Evolutionary conservation across 2,888 invertebrate species (phyloP).

Genomic region (Peribatodes rhomboidaria): DNA sequence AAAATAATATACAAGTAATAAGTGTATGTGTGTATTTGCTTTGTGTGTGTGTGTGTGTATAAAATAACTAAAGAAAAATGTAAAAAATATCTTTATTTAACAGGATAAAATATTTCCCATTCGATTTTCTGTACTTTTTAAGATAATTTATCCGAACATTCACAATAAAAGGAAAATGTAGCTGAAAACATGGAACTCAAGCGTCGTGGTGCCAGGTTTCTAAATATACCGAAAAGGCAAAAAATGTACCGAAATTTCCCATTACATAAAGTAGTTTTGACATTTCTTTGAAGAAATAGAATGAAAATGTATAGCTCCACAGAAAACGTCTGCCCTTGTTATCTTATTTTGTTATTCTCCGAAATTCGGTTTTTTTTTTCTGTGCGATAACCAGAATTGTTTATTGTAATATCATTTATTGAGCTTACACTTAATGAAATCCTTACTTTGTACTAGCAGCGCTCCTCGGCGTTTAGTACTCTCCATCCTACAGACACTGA

Average conservation of each 20-base stretch:
- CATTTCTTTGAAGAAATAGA: constrained; percentile 37
- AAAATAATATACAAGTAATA: too few relatives aligned
- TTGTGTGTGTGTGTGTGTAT: too few relatives aligned
- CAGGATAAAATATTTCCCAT: too few relatives aligned
- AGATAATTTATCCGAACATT: background rate
- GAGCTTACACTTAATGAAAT: background rate
- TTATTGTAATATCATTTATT: background rate
- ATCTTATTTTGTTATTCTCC: constrained; percentile 42
- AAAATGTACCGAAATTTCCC: constrained; percentile 22
- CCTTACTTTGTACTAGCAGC: background rate
- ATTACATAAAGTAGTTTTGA: constrained; percentile 33
- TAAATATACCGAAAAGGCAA: constrained; percentile 21
- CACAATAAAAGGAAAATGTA: constrained; percentile 1
- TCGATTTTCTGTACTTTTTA: background rate
- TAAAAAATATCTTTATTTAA: too few relatives aligned
- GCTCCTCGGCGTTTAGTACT: too few relatives aligned
- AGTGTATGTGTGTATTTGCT: too few relatives aligned
- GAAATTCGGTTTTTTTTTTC: constrained; percentile 47
- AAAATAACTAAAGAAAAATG: background rate
- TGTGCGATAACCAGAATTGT: constrained; percentile 12
- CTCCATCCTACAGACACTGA: too few relatives aligned
- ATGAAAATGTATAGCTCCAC: constrained; percentile 22
- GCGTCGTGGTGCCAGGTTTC: constrained; percentile 18
- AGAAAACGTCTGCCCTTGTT: constrained; percentile 8
- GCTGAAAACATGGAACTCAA: constrained; percentile 9